Evolutionary conservation across 2,888 invertebrate species (phyloP), one percentile per base, ranked within the genome.

Genomic region (Troides aeacus): DNA sequence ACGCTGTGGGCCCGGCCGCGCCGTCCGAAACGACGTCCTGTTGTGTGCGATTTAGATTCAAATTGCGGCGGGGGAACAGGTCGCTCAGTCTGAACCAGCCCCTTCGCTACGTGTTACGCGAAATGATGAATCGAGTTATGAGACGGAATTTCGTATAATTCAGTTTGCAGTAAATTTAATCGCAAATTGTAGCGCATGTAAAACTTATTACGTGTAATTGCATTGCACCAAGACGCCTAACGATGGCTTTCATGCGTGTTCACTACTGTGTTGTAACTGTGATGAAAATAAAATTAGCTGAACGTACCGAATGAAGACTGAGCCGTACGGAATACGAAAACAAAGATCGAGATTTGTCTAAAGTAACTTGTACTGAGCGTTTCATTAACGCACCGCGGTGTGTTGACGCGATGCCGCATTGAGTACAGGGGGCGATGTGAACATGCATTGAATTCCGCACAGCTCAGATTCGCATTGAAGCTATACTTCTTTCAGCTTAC

Each of bases 1-100:
- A 21, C 21, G 21, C 0, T 86, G 81, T 73, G 73, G 77, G 76
- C 79, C 79, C 84, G 84, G 79, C 75, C 79, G 74, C 79, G 78
- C 76, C 74, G 74, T 72, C 74, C 76, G 78, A 79, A 78, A 67
- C 46, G 50, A 39, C 15, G 65, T 69, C 42, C 58, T 64, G 21
- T 18, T 58, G 56, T 56, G 8, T 39, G 1, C 50, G 12, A 46
- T 50, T 68, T 58, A 63, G 59, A 23, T 63, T 63, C 81, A 81
- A 79, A 84, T 78, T 79, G 77, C 77, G 76, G 75, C 77, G 75
- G 70, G 73, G 2, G 74, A 74, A 15, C 18, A 10, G 50, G 17
- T 5, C 30, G 65, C 69, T 65, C 23, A 46, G 46, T 65, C 42
- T 30, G n/a, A 62, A 62, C 64, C 50, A 36, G 58, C 62, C 62